These are phyloP conservation scores for Rachycentron canadum DNA, from an alignment of 2,797 vertebrate genomes.

Conservation along the genomic window DNA sequence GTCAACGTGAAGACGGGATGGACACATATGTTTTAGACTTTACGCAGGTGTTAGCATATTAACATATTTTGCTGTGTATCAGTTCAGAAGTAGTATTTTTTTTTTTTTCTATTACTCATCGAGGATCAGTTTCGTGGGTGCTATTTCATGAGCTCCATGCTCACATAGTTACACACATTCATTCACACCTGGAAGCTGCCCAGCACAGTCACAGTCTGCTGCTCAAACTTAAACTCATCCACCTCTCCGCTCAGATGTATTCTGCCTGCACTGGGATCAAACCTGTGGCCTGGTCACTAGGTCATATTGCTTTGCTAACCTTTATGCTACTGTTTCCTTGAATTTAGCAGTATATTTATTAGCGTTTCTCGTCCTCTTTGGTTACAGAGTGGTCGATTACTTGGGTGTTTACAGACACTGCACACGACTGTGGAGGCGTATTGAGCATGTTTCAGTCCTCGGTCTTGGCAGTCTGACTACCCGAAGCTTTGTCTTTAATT, in stretches of 20 bases:
- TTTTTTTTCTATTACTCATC: too few relatives aligned
- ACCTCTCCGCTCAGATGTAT: not conserved
- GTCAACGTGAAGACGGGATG: too few relatives aligned
- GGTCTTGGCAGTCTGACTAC: constrained; percentile 43
- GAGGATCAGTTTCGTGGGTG: not conserved
- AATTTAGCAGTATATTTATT: not conserved
- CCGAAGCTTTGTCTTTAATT: constrained; percentile 74
- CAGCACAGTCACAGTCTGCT: not conserved
- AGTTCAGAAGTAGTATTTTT: not conserved
- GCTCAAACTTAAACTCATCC: not conserved
- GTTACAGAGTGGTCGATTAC: not conserved
- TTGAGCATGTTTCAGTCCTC: constrained; percentile 34
- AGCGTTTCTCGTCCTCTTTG: not conserved
- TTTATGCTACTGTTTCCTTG: too few relatives aligned
- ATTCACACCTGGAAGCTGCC: not conserved
- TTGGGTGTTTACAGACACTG: not conserved
- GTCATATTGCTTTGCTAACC: not conserved
- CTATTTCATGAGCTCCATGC: too few relatives aligned
- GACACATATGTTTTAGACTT: too few relatives aligned
- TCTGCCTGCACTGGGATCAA: not conserved
- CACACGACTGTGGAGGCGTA: constrained; percentile 1
- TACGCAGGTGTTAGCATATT: too few relatives aligned
- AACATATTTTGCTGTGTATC: not conserved
- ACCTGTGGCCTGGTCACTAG: not conserved
- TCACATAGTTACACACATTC: too few relatives aligned